Conservation (phyloP, 2,113 vertebrate genomes). For the Urocolius indicus region DNA sequence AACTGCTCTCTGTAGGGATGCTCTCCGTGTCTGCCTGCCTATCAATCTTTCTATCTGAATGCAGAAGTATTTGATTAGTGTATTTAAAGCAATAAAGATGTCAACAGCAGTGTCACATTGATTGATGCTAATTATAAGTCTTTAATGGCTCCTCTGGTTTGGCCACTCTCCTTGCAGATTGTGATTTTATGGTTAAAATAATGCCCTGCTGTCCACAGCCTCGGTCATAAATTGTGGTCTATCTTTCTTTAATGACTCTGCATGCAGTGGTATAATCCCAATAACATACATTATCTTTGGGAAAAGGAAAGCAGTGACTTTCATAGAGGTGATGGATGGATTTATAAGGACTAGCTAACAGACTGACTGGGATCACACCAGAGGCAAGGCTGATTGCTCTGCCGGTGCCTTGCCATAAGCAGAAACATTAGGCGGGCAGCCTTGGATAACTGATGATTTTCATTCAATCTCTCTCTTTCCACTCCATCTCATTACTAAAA, state of each 20-base stretch:
- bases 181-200: constrained; percentile 83
- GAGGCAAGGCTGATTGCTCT: constrained; percentile 40
- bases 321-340: constrained; percentile 67
- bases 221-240: constrained; percentile 77
- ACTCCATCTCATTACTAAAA: background rate
- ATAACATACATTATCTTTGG: constrained; percentile 76
- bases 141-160: constrained; percentile 76
- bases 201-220: constrained; percentile 71
- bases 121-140: constrained; percentile 83
- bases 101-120: constrained; percentile 77
- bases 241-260: constrained; percentile 76
- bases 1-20: constrained; percentile 64
- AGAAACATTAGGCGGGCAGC: background rate
- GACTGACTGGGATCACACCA: constrained; percentile 52
- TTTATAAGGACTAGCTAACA: constrained; percentile 65
- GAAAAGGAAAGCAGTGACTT: constrained; percentile 71
- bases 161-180: constrained; percentile 74
- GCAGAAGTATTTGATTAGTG: constrained; percentile 80
- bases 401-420: constrained; percentile 1
- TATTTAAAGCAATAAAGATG: constrained; percentile 83
- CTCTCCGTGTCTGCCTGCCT: constrained; percentile 64
- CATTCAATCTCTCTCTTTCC: constrained; percentile 13
- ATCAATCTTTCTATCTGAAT: constrained; percentile 73
- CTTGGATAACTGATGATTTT: constrained; percentile 59
- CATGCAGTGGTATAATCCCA: constrained; percentile 72